These are phyloP conservation scores for Drosophila ezoana DNA, from an alignment of 2,888 invertebrate species.

Conservation along the genomic window DNA sequence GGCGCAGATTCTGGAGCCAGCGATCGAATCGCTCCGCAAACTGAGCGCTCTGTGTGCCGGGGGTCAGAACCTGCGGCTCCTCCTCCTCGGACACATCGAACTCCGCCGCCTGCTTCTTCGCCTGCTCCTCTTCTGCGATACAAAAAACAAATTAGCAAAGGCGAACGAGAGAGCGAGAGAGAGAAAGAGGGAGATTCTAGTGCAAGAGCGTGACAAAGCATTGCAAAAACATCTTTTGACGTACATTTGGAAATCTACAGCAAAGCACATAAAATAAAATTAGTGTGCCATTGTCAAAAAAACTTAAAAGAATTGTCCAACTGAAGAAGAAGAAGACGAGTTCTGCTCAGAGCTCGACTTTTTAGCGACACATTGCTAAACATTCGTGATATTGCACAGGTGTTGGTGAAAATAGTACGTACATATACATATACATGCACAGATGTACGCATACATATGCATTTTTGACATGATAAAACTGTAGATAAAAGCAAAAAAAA, in stretches of 20 bases:
- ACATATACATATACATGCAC: slow-evolving; percentile 15
- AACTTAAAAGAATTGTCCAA: slow-evolving; percentile 36
- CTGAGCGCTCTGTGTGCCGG: slow-evolving; percentile 61
- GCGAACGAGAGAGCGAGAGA: slow-evolving; percentile 13
- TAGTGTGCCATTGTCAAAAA: slow-evolving; percentile 69
- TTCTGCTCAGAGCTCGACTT: slow-evolving; percentile 45
- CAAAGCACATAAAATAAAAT: slow-evolving; percentile 37
- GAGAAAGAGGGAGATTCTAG: slow-evolving; percentile 27
- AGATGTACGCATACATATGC: slow-evolving; percentile 9
- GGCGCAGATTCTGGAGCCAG: slow-evolving; percentile 70
- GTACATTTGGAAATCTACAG: slow-evolving; percentile 41
- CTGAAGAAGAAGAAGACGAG: slow-evolving; percentile 33
- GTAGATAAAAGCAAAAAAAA: slow-evolving; percentile 22
- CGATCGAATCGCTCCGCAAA: slow-evolving; percentile 70
- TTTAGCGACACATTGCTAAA: slow-evolving; percentile 79
- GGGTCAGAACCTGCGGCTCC: slow-evolving; percentile 57
- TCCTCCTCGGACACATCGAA: slow-evolving; percentile 44
- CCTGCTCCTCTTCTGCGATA: slow-evolving; percentile 36
- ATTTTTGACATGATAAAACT: slow-evolving; percentile 10
- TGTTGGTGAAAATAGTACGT: slow-evolving; percentile 34
- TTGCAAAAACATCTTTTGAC: slow-evolving; percentile 22
- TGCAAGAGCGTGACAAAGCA: slow-evolving; percentile 49
- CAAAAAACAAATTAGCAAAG: slow-evolving; percentile 53
- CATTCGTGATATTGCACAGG: slow-evolving; percentile 70
- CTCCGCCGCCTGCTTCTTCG: slow-evolving; percentile 27